Evolutionary conservation across 1,140 invertebrate genomes (phyloP).

Genomic region (Andricus grossulariae): DNA sequence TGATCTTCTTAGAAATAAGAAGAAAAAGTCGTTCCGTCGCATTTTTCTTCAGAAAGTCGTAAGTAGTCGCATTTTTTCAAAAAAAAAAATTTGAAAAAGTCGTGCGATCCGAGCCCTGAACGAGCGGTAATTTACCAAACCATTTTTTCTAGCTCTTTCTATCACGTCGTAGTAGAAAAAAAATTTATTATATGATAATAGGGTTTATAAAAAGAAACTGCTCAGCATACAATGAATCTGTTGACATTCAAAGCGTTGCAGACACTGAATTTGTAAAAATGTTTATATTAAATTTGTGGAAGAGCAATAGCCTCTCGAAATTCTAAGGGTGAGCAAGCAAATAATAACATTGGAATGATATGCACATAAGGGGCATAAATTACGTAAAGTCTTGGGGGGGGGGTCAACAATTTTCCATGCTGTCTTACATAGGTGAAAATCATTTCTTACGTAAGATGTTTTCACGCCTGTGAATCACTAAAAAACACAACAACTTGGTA

Average conservation of each 20-base stretch:
- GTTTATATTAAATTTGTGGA: slow-evolving; percentile 14
- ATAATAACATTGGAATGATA: background rate
- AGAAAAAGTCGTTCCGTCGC: no score
- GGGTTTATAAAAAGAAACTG: slow-evolving; percentile 19
- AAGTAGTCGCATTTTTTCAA: no score
- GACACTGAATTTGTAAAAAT: slow-evolving; percentile 10
- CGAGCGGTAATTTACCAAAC: background rate
- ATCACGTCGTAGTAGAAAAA: background rate
- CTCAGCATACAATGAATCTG: slow-evolving; percentile 24
- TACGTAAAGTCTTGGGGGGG: no score
- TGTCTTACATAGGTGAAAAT: background rate
- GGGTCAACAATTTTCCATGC: no score
- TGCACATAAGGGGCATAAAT: background rate
- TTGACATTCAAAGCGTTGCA: slow-evolving; percentile 9
- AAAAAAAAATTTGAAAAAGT: no score
- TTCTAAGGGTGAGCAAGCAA: background rate
- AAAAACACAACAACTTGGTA: no score
- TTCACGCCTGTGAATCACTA: no score
- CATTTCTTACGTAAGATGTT: no score
- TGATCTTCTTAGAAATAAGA: no score
- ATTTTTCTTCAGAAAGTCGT: no score
- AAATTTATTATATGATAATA: background rate
- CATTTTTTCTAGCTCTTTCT: background rate
- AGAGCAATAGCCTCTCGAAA: background rate
- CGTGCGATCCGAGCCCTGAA: no score